Evolutionary conservation across 1,140 invertebrate species (phyloP).

Genomic region (Nymphalis io): DNA sequence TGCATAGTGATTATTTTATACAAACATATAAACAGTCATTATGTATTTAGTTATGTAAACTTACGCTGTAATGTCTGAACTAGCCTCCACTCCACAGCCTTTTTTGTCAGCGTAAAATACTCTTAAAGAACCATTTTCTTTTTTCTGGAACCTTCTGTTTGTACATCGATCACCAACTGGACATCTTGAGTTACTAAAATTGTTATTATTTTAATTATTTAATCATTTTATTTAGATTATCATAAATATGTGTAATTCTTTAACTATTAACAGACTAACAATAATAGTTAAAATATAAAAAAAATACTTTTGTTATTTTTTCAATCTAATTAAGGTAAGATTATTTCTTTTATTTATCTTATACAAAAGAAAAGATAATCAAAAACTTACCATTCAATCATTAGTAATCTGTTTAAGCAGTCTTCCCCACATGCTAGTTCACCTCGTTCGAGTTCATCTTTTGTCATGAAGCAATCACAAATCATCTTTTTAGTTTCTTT

Average conservation of each 20-base stretch:
- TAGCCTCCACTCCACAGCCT: constrained; percentile 94
- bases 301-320: too few species aligned
- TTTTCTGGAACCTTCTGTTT: constrained; percentile 96
- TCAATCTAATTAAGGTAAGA: too few species aligned
- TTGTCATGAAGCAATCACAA: constrained; percentile 96
- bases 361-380: too few species aligned
- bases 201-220: constrained; percentile 2
- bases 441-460: constrained; percentile 91
- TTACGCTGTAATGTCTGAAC: constrained; percentile 87
- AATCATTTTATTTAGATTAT: too few species aligned
- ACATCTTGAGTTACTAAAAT: constrained; percentile 92
- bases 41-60: constrained; percentile 51
- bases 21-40: not conserved
- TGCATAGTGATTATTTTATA: not conserved
- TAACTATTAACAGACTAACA: too few species aligned
- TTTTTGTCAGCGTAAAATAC: constrained; percentile 96
- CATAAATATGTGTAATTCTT: too few species aligned
- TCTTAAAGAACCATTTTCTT: constrained; percentile 90
- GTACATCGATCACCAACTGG: constrained; percentile 93
- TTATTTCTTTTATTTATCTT: too few species aligned
- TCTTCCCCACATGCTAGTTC: constrained; percentile 96
- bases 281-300: too few species aligned
- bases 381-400: constrained; percentile 95
- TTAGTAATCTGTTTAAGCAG: constrained; percentile 97
- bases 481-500: constrained; percentile 96